phyloP scores from a whole-genome alignment of 2,113 vertebrate species.

The Heptranchias perlo region DNA sequence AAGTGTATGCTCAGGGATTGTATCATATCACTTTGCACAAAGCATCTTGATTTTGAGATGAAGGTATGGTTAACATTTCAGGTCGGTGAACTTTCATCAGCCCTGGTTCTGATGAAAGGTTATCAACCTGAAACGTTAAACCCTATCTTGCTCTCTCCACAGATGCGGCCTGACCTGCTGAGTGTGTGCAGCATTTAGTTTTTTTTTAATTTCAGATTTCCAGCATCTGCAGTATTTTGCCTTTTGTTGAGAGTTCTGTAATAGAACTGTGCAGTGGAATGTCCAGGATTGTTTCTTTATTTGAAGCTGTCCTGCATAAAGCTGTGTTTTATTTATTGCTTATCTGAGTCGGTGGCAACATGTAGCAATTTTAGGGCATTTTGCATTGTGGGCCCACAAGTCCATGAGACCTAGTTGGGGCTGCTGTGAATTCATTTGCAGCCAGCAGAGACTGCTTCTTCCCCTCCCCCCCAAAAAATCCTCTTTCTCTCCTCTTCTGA shows the following conservation, averaged over 20 bases:
- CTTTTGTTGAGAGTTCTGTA: neutral
- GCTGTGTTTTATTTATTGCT: neutral
- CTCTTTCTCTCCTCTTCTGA: neutral
- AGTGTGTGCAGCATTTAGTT: neutral
- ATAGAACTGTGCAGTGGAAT: neutral
- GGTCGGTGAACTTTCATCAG: neutral
- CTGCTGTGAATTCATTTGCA: neutral
- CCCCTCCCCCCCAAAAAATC: too few relatives aligned
- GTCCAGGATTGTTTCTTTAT: neutral
- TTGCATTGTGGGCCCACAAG: neutral
- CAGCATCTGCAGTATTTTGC: neutral
- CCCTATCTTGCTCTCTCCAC: neutral
- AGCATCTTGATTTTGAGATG: neutral
- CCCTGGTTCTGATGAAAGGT: too few relatives aligned
- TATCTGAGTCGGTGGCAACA: neutral
- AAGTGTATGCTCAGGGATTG: neutral
- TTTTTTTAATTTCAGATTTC: neutral
- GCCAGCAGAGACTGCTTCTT: neutral
- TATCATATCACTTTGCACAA: neutral
- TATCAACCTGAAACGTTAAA: neutral
- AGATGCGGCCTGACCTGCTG: neutral
- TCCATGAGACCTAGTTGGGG: neutral
- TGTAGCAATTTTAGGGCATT: neutral
- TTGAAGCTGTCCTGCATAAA: neutral
- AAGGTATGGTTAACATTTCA: neutral